Evolutionary conservation across 2,113 vertebrate genomes (phyloP).

Genomic region (Sceloporus undulatus): DNA sequence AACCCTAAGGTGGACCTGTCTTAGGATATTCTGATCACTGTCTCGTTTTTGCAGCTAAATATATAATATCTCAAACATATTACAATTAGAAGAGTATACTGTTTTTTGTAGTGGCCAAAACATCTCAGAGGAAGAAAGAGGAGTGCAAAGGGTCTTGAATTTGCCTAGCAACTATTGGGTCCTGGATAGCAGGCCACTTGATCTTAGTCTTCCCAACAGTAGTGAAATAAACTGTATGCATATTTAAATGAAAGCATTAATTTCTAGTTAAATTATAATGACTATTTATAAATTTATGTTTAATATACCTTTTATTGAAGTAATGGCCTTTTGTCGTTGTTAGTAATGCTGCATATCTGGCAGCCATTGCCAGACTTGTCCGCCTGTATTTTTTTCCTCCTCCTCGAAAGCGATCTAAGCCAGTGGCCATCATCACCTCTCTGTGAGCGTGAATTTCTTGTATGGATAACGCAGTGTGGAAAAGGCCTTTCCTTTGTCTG

Average conservation of each 20-base stretch:
- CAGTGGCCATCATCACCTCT: not conserved
- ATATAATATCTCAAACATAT: not conserved
- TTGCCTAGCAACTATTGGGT: too few species aligned
- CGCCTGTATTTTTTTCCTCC: not conserved
- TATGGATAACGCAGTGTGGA: not conserved
- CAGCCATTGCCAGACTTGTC: not conserved
- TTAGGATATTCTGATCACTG: too few species aligned
- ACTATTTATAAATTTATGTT: too few species aligned
- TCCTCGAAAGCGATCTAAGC: not conserved
- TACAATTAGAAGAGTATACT: not conserved
- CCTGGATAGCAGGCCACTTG: too few species aligned
- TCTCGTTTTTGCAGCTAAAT: not conserved
- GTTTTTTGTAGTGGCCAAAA: not conserved
- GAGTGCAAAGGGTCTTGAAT: not conserved
- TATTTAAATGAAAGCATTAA: too few species aligned
- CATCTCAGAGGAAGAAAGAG: conserved; percentile 42
- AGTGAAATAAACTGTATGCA: too few species aligned
- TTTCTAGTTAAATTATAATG: too few species aligned
- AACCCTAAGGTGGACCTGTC: too few species aligned
- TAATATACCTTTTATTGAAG: too few species aligned
- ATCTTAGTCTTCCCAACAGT: too few species aligned
- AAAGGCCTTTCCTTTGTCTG: not conserved
- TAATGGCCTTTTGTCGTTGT: too few species aligned
- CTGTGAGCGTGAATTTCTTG: not conserved
- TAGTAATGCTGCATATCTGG: not conserved